Evolutionary conservation across 1,140 invertebrate species (phyloP).

Genomic region (Carposina sasakii): DNA sequence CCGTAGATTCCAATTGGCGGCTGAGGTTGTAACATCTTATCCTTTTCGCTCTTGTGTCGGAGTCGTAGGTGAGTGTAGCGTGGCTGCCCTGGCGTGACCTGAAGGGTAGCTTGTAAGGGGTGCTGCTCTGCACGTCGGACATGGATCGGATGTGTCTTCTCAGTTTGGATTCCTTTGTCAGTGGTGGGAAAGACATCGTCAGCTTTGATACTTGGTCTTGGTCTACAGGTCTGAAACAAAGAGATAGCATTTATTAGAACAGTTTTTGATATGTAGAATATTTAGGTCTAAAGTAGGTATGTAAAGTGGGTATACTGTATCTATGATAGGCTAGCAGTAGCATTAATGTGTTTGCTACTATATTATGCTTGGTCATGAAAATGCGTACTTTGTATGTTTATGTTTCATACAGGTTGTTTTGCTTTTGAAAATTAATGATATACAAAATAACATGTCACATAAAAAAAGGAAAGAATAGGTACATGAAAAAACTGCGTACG

Average conservation of each 20-base stretch:
- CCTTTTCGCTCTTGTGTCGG: conserved; percentile 48
- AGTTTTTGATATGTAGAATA: too few relatives aligned
- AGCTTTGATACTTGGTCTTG: conserved; percentile 41
- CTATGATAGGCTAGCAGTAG: too few relatives aligned
- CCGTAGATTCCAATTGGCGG: conserved; percentile 45
- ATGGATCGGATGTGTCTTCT: conserved; percentile 62
- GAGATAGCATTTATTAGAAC: conserved; percentile 10
- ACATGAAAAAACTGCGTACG: too few relatives aligned
- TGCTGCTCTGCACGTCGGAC: conserved; percentile 64
- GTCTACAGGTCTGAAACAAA: conserved; percentile 56
- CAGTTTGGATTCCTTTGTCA: conserved; percentile 56
- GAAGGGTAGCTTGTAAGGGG: conserved; percentile 48
- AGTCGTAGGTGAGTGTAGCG: conserved; percentile 54
- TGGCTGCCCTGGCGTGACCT: conserved; percentile 44
- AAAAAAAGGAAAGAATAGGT: too few relatives aligned
- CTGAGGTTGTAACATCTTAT: conserved; percentile 38
- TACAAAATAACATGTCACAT: too few relatives aligned
- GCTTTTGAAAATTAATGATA: too few relatives aligned
- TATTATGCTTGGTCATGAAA: too few relatives aligned
- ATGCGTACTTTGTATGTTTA: too few relatives aligned
- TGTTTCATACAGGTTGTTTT: too few relatives aligned
- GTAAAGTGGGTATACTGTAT: too few relatives aligned
- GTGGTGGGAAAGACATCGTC: conserved; percentile 38
- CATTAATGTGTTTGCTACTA: too few relatives aligned
- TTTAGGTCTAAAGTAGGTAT: too few relatives aligned